Evolutionary conservation across 2,113 vertebrate species (phyloP).

Genomic region (Nesospiza acunhae): DNA sequence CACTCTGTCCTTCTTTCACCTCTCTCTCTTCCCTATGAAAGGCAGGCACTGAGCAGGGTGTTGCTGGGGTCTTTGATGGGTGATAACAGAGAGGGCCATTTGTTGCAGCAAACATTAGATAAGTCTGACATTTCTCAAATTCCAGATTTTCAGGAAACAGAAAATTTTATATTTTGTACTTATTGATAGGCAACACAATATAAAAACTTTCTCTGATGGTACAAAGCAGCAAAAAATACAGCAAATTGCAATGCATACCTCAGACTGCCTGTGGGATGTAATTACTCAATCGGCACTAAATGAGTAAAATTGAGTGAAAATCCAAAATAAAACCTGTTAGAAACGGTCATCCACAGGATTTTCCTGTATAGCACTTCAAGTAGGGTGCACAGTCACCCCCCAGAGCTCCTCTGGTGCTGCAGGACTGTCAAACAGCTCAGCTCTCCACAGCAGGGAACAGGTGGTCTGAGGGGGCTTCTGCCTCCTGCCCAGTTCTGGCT

Average conservation of each 20-base stretch:
- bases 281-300: background rate
- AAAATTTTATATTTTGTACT: background rate
- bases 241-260: background rate
- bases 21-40: background rate
- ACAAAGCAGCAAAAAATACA: background rate
- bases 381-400: background rate
- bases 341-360: background rate
- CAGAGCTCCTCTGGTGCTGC: background rate
- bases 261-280: background rate
- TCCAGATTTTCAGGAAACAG: background rate
- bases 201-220: background rate
- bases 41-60: background rate
- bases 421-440: background rate
- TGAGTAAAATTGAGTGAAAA: too few relatives aligned
- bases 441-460: background rate
- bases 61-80: background rate
- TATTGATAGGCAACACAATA: background rate
- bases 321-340: background rate
- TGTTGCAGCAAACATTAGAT: background rate
- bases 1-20: background rate
- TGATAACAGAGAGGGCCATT: background rate
- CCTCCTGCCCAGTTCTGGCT: background rate
- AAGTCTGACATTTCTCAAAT: background rate
- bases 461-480: background rate
- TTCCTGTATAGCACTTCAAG: background rate